Base-by-base conservation (phyloP, 1,140 invertebrate species). In the Heterodera schachtii region DNA sequence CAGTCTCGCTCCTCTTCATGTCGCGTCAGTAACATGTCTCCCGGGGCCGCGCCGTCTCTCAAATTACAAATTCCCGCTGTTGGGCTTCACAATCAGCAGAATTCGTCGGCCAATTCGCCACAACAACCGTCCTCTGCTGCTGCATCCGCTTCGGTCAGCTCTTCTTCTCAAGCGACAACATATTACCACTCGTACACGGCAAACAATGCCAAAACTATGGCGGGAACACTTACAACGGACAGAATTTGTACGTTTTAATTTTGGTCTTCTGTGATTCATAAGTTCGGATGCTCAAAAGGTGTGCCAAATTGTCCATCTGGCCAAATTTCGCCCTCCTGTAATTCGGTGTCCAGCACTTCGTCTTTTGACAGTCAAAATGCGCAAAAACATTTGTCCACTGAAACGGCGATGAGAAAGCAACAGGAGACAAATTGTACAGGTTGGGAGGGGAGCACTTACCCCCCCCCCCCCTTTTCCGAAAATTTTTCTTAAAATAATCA, bases 311-410 rank as follows among this genome's bases (percentile, higher is more conserved):
- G 82, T n/a, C 77, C 81, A 6, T 75, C 80, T 43, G 83, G 83
- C 41, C 83, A 84, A 57, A 52, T 86, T 57, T 84, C 82, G 41
- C 83, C 83, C 11, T 81, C 78, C 8, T 85, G 83, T 60, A 80
- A 84, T 64, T 84, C 83, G 19, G 79, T 84, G 19, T 84, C 83
- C n/a, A 85, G 84, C n/a, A 78, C 71, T 73, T 84, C 83, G 3
- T 84, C 83, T 11, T 84, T 86, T 64, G 83, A 84, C 66, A 73
- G 79, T 44, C 76, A 83, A 46, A 11, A 21, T 41, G 69, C 69
- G 19, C 4, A n/a, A 3, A 11, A 71, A 31, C 5, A 31, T 7
- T 31, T 4, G 21, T 46, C 31, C 19, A 41, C 31, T 31, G 31
- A 71, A 71, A 9, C 31, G n/a, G n/a, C n/a, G n/a, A n/a, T n/a